Evolutionary conservation across 2,797 vertebrate species (phyloP), one percentile per base, ranked within the genome.

Genomic region (Oryzias dopingdopingensis): DNA sequence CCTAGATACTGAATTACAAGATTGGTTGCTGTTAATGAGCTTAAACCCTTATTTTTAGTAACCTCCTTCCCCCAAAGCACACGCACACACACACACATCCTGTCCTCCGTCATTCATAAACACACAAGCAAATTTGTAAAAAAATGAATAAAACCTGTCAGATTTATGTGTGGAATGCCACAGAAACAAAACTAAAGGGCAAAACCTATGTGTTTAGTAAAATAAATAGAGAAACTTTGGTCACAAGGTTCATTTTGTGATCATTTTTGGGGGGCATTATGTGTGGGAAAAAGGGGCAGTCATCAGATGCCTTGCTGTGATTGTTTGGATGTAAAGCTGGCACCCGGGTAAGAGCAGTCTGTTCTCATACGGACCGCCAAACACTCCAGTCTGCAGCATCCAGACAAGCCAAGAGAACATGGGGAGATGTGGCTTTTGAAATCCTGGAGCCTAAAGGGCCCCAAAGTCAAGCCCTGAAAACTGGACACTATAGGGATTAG

Each of bases 271-370:
- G 80, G 62, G 72, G 56, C 44, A 60, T 20, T 76, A 62, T 65
- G 54, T 59, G 52, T 76, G 56, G 60, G 32, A 37, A 37, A 65
- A 86, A 29, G 48, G 48, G 73, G 62, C 77, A 72, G 71, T 64
- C 59, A 70, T 89, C 77, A 83, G 82, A 90, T 78, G 80, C 77
- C 88, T 81, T 84, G 88, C 83, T 87, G 85, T 77, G 86, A 84
- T 29, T 83, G 85, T 86, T 90, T 89, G 89, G 90, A 90, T 86
- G 80, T 80, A 74, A 80, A 72, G 66, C 86, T 91, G 90, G 90
- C 91, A 86, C 80, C 86, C 37, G 62, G 84, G 77, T 72, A 70
- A 77, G 60, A 87, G 88, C 87, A 85, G 88, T 85, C 89, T 91
- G 90, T 88, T 90, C 88, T 90, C 79, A 87, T 83, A 82, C 74